Conservation (phyloP, 1,140 invertebrate species). For the Probaryconus sp. region DNA sequence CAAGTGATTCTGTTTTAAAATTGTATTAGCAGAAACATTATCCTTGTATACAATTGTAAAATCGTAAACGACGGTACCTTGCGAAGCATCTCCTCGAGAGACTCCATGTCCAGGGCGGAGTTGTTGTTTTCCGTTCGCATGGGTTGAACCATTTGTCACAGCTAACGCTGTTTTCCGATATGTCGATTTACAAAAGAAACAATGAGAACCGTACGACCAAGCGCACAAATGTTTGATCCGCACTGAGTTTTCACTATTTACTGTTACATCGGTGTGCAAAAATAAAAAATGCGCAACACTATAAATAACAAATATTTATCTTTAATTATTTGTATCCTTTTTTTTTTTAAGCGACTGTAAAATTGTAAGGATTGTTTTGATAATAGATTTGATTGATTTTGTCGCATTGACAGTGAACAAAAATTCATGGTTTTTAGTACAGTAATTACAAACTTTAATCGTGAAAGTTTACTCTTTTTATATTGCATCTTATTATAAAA, state of each 20-base stretch:
- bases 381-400: too few species aligned
- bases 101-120: constrained; percentile 87
- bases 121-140: constrained; percentile 82
- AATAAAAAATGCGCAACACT: constrained; percentile 41
- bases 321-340: too few species aligned
- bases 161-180: constrained; percentile 54
- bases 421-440: too few species aligned
- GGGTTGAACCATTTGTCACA: constrained; percentile 74
- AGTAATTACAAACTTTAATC: too few species aligned
- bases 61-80: constrained; percentile 80
- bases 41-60: constrained; percentile 33
- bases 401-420: too few species aligned
- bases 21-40: constrained; percentile 47
- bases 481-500: too few species aligned
- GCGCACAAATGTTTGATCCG: constrained; percentile 16
- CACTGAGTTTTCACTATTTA: constrained; percentile 50
- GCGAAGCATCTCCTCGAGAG: constrained; percentile 88
- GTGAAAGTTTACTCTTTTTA: too few species aligned
- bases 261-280: constrained; percentile 8
- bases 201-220: constrained; percentile 28
- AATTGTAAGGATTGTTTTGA: too few species aligned
- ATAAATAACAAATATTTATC: too few species aligned
- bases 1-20: constrained; percentile 45
- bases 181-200: constrained; percentile 52
- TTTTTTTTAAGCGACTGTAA: too few species aligned